Percentiles rank a stretch among this genome's conserved stretches.
phyloP scores from a whole-genome alignment of 2,113 vertebrate species.

The Atractosteus spatula region DNA sequence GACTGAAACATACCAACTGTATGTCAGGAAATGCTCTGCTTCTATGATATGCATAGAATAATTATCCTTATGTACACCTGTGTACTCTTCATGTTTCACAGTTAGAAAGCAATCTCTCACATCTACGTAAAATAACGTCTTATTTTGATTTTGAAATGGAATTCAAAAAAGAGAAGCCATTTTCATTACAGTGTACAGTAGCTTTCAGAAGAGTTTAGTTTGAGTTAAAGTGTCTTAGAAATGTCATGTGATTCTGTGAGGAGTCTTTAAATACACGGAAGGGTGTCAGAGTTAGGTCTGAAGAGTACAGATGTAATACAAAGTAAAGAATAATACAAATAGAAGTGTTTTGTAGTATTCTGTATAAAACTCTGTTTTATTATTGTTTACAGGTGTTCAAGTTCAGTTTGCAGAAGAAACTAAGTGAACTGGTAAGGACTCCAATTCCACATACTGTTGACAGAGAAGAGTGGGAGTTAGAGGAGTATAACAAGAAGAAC shows the following conservation, averaged over 20 bases:
- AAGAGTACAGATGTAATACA: not conserved
- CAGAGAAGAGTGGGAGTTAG: slow-evolving; percentile 59
- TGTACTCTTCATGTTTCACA: no score
- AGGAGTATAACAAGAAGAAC: slow-evolving; percentile 54
- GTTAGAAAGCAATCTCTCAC: no score
- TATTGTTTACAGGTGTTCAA: slow-evolving; percentile 82
- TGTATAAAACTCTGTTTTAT: slow-evolving; percentile 21
- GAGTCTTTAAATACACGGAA: no score
- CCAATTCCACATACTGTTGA: slow-evolving; percentile 60
- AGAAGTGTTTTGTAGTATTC: not conserved
- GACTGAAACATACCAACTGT: no score
- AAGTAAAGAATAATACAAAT: slow-evolving; percentile 2
- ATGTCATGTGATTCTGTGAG: not conserved
- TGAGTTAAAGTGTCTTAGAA: not conserved
- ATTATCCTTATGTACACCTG: no score
- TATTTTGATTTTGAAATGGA: not conserved
- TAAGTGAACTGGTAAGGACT: slow-evolving; percentile 87
- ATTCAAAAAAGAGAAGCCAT: not conserved
- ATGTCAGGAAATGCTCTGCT: no score
- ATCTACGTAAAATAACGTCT: no score
- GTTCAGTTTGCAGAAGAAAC: slow-evolving; percentile 90
- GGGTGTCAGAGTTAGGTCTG: not conserved
- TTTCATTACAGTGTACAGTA: not conserved
- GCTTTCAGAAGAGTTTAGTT: not conserved
- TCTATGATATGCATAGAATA: no score